These are phyloP conservation scores for Caenorhabditis briggsae DNA, from an alignment of 1,140 invertebrate species.

Conservation along the genomic window DNA sequence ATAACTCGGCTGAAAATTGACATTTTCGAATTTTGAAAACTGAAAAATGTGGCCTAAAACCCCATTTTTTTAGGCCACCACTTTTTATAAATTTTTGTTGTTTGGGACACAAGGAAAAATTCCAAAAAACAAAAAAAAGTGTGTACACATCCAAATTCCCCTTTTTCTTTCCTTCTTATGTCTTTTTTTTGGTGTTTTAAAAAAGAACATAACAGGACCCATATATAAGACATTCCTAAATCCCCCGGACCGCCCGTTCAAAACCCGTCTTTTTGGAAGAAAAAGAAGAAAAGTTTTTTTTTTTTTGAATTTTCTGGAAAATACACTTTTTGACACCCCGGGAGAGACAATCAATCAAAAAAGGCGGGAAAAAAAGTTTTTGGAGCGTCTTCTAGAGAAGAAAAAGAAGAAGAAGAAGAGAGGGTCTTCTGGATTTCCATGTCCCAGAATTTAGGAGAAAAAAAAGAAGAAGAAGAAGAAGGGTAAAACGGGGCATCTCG, in stretches of 20 bases:
- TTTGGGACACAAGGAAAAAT: too few relatives aligned
- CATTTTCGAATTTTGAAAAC: too few relatives aligned
- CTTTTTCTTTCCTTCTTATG: neutral
- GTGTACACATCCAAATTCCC: too few relatives aligned
- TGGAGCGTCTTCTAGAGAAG: neutral
- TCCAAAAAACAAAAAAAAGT: too few relatives aligned
- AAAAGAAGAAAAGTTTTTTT: neutral
- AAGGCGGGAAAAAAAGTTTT: neutral
- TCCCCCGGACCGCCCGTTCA: conserved; percentile 10
- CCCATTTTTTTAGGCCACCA: too few relatives aligned
- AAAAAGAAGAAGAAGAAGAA: neutral
- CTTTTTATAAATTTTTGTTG: too few relatives aligned
- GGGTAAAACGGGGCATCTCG: neutral
- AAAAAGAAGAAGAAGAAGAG: neutral
- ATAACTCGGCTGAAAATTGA: too few relatives aligned
- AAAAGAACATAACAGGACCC: neutral
- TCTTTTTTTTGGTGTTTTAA: neutral
- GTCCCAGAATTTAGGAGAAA: neutral
- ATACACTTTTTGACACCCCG: conserved; percentile 42
- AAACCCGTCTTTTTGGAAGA: neutral
- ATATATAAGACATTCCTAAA: conserved; percentile 35
- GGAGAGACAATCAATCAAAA: conserved; percentile 52
- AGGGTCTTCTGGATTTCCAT: too few relatives aligned
- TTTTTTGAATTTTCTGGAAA: neutral
- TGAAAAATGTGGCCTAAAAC: too few relatives aligned